Evolutionary conservation across 2,797 vertebrate species (phyloP).

Genomic region (Pogonophryne albipinna): DNA sequence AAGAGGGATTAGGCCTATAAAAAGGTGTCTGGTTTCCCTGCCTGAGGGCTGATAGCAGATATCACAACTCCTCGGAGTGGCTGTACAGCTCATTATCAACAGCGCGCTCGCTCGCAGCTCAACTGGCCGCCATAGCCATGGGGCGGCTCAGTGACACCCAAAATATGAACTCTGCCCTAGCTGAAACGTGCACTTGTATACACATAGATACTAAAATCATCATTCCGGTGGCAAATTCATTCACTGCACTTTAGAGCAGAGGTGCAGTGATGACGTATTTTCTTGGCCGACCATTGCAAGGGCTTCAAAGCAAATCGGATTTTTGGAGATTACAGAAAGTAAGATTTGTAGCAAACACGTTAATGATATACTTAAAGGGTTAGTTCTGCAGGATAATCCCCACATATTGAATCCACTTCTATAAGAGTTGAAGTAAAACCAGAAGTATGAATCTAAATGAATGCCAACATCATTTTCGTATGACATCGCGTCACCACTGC

Average conservation of each 20-base stretch:
- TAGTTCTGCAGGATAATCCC: too few relatives aligned
- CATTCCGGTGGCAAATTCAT: not conserved
- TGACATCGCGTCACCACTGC: too few relatives aligned
- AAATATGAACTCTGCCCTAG: conserved; percentile 30
- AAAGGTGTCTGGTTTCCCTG: conserved; percentile 75
- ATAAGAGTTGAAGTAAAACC: too few relatives aligned
- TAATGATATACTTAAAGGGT: too few relatives aligned
- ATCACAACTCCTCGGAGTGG: conserved; percentile 71
- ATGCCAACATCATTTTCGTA: too few relatives aligned
- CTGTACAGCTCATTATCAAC: conserved; percentile 72
- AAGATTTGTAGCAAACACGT: too few relatives aligned
- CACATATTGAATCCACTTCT: too few relatives aligned
- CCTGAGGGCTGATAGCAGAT: conserved; percentile 74
- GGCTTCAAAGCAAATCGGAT: too few relatives aligned
- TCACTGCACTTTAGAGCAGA: not conserved
- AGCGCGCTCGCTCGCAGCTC: conserved; percentile 46
- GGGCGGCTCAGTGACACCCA: conserved; percentile 31
- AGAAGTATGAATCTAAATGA: too few relatives aligned
- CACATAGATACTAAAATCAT: not conserved
- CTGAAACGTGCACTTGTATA: conserved; percentile 6
- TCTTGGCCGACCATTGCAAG: too few relatives aligned
- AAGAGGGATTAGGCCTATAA: conserved; percentile 72
- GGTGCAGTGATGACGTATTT: too few relatives aligned
- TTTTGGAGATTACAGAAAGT: too few relatives aligned
- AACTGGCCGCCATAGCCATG: conserved; percentile 31